Conservation (phyloP, 2,113 vertebrate species). For the Pluvialis apricaria region DNA sequence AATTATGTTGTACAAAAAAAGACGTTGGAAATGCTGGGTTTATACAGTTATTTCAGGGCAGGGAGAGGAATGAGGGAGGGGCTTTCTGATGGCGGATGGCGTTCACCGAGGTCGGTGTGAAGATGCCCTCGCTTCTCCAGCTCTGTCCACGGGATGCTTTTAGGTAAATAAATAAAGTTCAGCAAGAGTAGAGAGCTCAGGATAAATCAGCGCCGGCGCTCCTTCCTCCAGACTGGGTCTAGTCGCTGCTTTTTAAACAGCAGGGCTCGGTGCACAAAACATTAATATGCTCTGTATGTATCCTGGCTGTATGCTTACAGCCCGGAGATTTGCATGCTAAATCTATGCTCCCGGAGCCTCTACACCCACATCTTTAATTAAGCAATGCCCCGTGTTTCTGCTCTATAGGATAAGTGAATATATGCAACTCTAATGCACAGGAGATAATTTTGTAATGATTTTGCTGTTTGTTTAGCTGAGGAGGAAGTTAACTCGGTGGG, state of each 20-base stretch:
- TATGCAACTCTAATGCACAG: constrained; percentile 11
- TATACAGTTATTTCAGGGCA: neutral
- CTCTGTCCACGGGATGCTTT: neutral
- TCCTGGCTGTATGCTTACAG: neutral
- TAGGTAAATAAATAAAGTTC: neutral
- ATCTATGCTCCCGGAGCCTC: neutral
- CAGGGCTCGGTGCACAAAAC: neutral
- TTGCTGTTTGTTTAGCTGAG: constrained; percentile 36
- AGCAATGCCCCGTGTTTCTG: neutral
- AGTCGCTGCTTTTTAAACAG: neutral
- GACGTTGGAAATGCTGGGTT: neutral
- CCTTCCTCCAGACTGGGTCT: neutral
- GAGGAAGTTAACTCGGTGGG: neutral
- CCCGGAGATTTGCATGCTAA: constrained; percentile 16
- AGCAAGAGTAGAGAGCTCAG: neutral
- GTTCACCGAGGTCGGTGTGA: accelerated
- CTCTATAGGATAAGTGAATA: constrained; percentile 10
- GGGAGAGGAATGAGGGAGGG: neutral
- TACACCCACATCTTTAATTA: constrained; percentile 34
- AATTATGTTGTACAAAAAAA: neutral
- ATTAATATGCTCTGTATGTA: constrained; percentile 13
- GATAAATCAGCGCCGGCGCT: neutral
- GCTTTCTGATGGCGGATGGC: neutral
- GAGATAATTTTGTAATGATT: constrained; percentile 15
- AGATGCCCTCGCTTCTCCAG: neutral